Percentiles rank a stretch among this genome's conserved stretches.
Conservation (phyloP, 1,140 invertebrate species). For the Drosophila repleta region DNA sequence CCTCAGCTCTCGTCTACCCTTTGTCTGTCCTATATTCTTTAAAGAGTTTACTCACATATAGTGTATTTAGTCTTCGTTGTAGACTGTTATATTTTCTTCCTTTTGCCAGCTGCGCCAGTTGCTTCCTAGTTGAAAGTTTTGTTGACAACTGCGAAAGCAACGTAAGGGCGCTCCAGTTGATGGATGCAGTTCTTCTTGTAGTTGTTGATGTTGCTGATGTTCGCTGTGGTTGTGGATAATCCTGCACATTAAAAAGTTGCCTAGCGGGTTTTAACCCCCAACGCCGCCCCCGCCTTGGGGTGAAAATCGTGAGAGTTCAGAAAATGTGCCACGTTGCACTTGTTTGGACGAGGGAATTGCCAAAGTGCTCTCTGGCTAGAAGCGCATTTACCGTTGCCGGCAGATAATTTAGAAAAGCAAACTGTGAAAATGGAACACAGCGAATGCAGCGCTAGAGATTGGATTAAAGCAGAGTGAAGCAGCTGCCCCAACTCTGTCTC, state of each 20-base stretch:
- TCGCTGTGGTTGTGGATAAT: constrained; percentile 59
- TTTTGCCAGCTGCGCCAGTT: constrained; percentile 19
- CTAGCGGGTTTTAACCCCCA: constrained; percentile 42
- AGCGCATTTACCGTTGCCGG: constrained; percentile 70
- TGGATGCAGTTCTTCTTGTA: constrained; percentile 63
- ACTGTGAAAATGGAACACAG: constrained; percentile 64
- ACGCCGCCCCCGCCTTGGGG: constrained; percentile 41
- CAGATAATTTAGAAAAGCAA: constrained; percentile 69
- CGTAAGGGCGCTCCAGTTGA: constrained; percentile 74
- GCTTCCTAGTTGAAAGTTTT: constrained; percentile 58
- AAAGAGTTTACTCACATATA: no score
- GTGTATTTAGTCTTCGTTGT: not conserved
- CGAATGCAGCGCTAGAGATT: no score
- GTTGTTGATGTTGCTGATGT: constrained; percentile 35
- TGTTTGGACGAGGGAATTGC: constrained; percentile 52
- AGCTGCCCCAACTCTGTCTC: no score
- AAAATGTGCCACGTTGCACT: constrained; percentile 81
- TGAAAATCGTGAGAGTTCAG: constrained; percentile 76
- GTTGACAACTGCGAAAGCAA: constrained; percentile 64
- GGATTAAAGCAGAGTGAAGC: no score
- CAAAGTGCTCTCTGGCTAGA: constrained; percentile 22
- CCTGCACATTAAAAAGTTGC: constrained; percentile 74
- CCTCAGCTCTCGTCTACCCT: no score
- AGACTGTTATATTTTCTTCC: not conserved
- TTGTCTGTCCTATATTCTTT: no score